Evolutionary conservation across 2,888 invertebrate genomes (phyloP), one percentile per base, ranked within the genome.

Genomic region (Rhimphoctona megacephalus): DNA sequence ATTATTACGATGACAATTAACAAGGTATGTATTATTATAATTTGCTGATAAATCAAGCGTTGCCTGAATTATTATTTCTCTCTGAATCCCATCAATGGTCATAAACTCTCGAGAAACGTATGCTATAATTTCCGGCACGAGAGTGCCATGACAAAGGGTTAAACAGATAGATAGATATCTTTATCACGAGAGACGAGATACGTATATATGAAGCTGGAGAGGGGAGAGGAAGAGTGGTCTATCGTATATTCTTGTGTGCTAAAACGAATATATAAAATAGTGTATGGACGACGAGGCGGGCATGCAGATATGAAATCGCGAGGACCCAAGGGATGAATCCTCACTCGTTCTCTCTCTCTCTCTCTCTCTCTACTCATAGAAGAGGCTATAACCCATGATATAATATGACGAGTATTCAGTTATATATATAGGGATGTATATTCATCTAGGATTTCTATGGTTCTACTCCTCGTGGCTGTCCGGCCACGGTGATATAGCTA

Each of bases 371-470:
- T 33, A n/a, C n/a, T 73, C 67, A 33, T n/a, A 57, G 54, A 61
- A 54, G 74, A 73, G 81, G 77, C 77, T 64, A 78, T 81, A 83
- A 79, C 74, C 86, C 81, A 79, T 84, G 81, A 84, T 86, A 86
- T 83, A 83, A 84, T 81, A 83, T 77, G 81, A 66, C 79, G 77
- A 83, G 70, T 72, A 72, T 64, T 73, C 49, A 57, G 22, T 17
- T n/a, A 7, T 36, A 22, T 73, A 67, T 73, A 66, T 70, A 80
- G 46, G 61, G 69, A 74, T 74, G 69, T 49, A 80, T 49, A 77
- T 81, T 79, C 78, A 84, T 86, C 83, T 61, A 84, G 79, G 72
- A 87, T 73, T 81, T 78, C 78, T 78, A 79, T 82, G 64, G 84
- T 78, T 72, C 57, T 78, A 84, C 67, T 77, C 52, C 79, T 79